Percentiles rank a stretch among this genome's conserved stretches.
Conservation (phyloP, 2,797 vertebrate species). For the Cetoscarus ocellatus region DNA sequence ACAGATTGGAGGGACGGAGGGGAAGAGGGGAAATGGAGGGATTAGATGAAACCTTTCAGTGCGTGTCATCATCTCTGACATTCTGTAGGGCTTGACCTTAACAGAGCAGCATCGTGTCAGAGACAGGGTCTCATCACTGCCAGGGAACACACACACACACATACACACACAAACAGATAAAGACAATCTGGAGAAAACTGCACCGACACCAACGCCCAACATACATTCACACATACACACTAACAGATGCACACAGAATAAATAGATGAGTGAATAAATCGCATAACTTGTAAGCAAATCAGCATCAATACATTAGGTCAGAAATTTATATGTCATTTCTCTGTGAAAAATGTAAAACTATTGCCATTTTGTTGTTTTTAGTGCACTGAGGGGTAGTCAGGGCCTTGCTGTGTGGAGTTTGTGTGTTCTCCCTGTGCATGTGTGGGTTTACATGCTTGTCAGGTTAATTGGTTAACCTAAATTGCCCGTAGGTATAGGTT, state of each 20-base stretch:
- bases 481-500: no score
- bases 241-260: conserved; percentile 9
- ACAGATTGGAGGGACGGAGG: conserved; percentile 66
- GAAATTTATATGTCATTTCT: no score
- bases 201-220: conserved; percentile 47
- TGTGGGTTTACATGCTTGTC: no score
- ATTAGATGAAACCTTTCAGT: conserved; percentile 86
- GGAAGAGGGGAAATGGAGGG: conserved; percentile 77
- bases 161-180: conserved; percentile 38
- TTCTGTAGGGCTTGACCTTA: conserved; percentile 88
- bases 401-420: no score
- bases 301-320: no score
- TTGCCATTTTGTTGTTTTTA: no score
- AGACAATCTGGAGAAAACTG: conserved; percentile 58
- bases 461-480: no score
- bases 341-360: no score
- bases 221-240: conserved; percentile 40
- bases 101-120: conserved; percentile 84
- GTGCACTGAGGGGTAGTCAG: no score
- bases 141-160: conserved; percentile 51
- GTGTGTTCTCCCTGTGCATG: no score
- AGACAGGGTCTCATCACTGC: conserved; percentile 78
- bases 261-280: background rate
- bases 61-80: conserved; percentile 85
- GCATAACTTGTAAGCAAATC: no score